Conservation (phyloP, 2,113 vertebrate species). For the Sminthopsis crassicaudata region DNA sequence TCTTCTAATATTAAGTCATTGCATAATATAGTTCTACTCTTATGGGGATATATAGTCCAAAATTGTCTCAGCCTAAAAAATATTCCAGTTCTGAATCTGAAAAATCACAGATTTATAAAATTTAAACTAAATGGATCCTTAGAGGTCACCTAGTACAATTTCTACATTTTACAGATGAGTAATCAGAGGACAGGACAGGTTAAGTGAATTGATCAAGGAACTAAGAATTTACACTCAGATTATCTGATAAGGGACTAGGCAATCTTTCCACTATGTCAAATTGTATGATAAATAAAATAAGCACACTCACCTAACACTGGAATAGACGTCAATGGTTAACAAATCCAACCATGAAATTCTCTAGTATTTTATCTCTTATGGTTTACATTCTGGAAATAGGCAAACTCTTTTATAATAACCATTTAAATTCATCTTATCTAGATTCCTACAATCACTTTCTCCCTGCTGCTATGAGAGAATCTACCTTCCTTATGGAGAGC, state of each 20-base stretch:
- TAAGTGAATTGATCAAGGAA: background rate
- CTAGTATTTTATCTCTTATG: background rate
- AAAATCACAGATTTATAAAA: background rate
- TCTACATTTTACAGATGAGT: background rate
- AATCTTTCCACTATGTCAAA: background rate
- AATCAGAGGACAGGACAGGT: background rate
- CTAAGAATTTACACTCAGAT: background rate
- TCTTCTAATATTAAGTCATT: background rate
- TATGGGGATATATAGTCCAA: background rate
- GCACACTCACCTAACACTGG: background rate
- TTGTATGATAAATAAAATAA: background rate
- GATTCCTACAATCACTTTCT: background rate
- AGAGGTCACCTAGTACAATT: background rate
- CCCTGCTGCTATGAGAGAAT: background rate
- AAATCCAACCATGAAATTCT: background rate
- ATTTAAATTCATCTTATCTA: background rate
- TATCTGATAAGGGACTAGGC: background rate
- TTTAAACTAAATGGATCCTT: background rate
- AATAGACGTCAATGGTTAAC: background rate
- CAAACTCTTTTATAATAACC: background rate
- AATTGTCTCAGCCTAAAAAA: background rate
- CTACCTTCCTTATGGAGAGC: background rate
- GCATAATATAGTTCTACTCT: background rate
- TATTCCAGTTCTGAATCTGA: background rate
- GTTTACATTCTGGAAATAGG: background rate